Base-by-base conservation (phyloP, 2,888 invertebrate species). In the Microctonus hyperodae region DNA sequence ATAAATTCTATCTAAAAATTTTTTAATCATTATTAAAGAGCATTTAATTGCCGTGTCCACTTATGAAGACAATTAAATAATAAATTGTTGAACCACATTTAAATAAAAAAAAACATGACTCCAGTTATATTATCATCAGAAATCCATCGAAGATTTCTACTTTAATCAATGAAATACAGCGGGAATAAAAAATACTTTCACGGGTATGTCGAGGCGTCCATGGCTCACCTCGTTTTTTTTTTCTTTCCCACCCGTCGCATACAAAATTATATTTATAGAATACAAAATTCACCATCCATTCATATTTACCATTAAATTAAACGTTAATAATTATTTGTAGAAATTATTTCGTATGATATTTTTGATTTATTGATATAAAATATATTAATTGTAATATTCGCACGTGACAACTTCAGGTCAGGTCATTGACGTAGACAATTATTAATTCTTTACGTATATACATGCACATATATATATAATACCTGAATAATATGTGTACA, bases 61-160 rank as follows among this genome's bases (percentile, higher is more conserved):
- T 13, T 20, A 11, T 1, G 23, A 16, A 53, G 7, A 37, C 13
- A 2, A 37, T 4, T 11, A 23, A 2, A 37, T 20, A 13, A 53
- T 16, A 11, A 20, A 53, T 53, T 20, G 16, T n/a, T 62, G 23
- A 35, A 35, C 23, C n/a, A n/a, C n/a, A n/a, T 62, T 20, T 0
- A 13, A 16, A n/a, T 35, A 22, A 16, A 35, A 44, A 53, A 11
- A 37, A 10, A 51, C 7, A n/a, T 13, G 13, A 35, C 25, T 62
- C 53, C 51, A 62, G 53, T 62, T 53, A 62, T 20, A 16, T n/a
- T n/a, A 62, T 62, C 40, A 33, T 33, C 40, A 11, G 23, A 23
- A 33, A 35, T 62, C 53, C 23, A 16, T 9, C 53, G 35, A 16
- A 44, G 25, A 53, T 23, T 62, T 40, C 28, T 23, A 35, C 11